Evolutionary conservation across 2,888 invertebrate genomes (phyloP).

Genomic region (Seladonia tumulorum): DNA sequence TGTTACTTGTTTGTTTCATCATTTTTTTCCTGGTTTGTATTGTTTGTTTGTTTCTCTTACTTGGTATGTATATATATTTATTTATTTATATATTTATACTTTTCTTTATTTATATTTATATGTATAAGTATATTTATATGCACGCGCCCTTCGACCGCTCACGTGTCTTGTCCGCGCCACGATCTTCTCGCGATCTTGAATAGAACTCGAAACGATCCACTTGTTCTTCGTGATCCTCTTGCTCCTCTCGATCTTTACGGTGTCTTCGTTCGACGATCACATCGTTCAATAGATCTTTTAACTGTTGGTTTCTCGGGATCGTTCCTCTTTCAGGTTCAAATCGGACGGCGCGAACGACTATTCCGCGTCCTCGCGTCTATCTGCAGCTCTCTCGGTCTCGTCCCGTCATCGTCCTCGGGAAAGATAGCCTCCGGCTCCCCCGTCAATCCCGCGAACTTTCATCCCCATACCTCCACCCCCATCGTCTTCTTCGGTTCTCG

Average conservation of each 20-base stretch:
- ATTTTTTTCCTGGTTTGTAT: slow-evolving; percentile 70
- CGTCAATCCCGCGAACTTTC: slow-evolving; percentile 8
- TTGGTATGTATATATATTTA: slow-evolving; percentile 44
- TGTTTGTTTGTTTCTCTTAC: slow-evolving; percentile 62
- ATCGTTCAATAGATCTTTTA: not conserved
- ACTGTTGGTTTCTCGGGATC: not conserved
- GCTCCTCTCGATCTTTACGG: slow-evolving; percentile 17
- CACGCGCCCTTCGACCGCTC: slow-evolving; percentile 64
- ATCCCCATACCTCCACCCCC: not conserved
- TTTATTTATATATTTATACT: slow-evolving; percentile 47
- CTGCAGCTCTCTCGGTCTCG: not conserved
- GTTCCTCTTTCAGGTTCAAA: slow-evolving; percentile 22
- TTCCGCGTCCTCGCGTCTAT: slow-evolving; percentile 17
- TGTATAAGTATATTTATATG: slow-evolving; percentile 52
- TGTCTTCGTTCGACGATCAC: not conserved
- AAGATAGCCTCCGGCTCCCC: not conserved
- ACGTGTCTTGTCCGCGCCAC: slow-evolving; percentile 48
- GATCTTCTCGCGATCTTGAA: slow-evolving; percentile 20
- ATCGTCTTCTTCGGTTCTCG: not conserved
- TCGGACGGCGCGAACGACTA: slow-evolving; percentile 49
- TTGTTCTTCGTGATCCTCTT: not conserved
- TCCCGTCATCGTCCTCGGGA: slow-evolving; percentile 6
- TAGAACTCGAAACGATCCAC: slow-evolving; percentile 3
- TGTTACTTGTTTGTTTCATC: slow-evolving; percentile 3
- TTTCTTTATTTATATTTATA: slow-evolving; percentile 38